These are phyloP conservation scores for Diarsia dahlii DNA, from an alignment of 2,888 invertebrate genomes.

Conservation along the genomic window DNA sequence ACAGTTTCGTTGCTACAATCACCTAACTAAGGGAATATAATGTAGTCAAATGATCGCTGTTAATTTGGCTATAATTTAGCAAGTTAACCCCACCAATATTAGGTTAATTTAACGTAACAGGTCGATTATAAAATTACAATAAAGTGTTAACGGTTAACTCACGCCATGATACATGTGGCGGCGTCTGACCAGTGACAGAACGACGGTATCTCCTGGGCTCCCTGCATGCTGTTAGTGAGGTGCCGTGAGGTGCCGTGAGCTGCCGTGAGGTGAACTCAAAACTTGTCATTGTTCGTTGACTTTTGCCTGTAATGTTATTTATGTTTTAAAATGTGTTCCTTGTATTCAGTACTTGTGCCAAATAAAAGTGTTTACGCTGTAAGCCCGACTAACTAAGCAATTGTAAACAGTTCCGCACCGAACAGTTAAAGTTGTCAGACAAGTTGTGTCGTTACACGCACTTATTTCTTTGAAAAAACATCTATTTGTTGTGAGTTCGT, in stretches of 20 bases:
- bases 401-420: not conserved
- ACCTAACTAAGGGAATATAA: conserved; percentile 19
- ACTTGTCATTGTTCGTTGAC: not conserved
- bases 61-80: conserved; percentile 21
- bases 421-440: not conserved
- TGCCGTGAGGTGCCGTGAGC: not conserved
- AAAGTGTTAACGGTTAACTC: not conserved
- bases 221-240: no score
- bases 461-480: conserved; percentile 2
- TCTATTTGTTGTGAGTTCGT: not conserved
- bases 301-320: not conserved
- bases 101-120: not conserved
- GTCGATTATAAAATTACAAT: not conserved
- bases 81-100: not conserved
- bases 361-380: not conserved
- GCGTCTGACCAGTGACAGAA: no score
- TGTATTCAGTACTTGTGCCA: not conserved
- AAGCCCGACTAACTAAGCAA: not conserved
- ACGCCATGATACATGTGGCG: no score
- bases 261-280: not conserved
- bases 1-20: conserved; percentile 15
- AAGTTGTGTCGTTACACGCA: not conserved
- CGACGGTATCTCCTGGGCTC: no score
- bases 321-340: not conserved
- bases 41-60: conserved; percentile 29